A percentile compares a stretch with the other conserved stretches of the same genome.
Evolutionary conservation across 2,113 vertebrate species (phyloP).

Genomic region (Chaetodon trifascialis): DNA sequence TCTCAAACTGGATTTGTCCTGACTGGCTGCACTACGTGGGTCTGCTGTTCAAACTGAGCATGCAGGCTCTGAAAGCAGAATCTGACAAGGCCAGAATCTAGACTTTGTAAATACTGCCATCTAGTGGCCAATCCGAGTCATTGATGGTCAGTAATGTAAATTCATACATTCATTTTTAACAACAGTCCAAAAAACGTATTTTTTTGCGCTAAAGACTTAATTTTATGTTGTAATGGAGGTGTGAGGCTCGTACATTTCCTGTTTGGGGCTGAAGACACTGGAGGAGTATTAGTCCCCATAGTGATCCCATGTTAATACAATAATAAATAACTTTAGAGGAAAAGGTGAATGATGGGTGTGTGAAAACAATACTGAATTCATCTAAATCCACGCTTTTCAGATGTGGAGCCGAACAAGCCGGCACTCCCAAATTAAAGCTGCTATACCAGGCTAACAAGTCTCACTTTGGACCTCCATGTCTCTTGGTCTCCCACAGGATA

Average conservation of each 20-base stretch:
- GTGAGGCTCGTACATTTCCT: not conserved
- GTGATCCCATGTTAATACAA: not conserved
- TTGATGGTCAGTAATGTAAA: not conserved
- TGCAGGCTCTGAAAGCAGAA: not conserved
- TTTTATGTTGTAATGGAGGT: not conserved
- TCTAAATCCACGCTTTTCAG: not conserved
- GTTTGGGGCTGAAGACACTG: not conserved
- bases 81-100: not conserved
- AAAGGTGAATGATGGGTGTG: not conserved
- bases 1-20: not conserved
- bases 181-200: not conserved
- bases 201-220: not conserved
- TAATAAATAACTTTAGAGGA: no score
- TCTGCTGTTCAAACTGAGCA: not conserved
- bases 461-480: not conserved
- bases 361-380: not conserved
- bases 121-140: constrained; percentile 65
- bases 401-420: not conserved
- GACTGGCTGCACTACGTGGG: not conserved
- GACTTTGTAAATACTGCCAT: constrained; percentile 74
- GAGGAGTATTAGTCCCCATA: no score
- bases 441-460: not conserved
- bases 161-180: not conserved
- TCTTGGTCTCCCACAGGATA: not conserved
- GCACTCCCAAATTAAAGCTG: not conserved